Evolutionary conservation across 2,888 invertebrate genomes (phyloP), one percentile per base, ranked within the genome.

Genomic region (Orgyia antiqua): DNA sequence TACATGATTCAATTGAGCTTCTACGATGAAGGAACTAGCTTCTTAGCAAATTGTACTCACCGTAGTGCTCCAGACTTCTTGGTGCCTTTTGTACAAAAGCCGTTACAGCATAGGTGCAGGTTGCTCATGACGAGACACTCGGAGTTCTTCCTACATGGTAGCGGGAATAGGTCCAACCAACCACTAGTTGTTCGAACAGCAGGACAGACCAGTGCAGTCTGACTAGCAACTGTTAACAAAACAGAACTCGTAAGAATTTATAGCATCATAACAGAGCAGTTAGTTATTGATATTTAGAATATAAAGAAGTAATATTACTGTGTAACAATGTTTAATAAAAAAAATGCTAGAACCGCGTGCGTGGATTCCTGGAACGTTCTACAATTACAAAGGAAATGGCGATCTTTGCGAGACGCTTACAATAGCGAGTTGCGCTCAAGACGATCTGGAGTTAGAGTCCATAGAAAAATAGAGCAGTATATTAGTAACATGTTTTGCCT

Each of bases 121-220:
- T 75, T 65, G 28, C 88, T 88, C 71, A 90, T 87, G 13, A 89
- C 72, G 27, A 63, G 56, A 54, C 90, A 90, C 50, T 90, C 89
- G 4, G 74, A 67, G 50, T 80, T 70, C 42, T 79, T 78, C 36
- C 65, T 72, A 64, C 90, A 90, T 0, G 88, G 89, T 32, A 89
- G 62, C n/a, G 88, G 87, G 47, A 89, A 88, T 33, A 88, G 60
- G 39, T 87, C 87, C 38, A 86, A 57, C 86, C 84, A 86, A 21
- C 86, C 86, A 51, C 86, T 84, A 29, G 67, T 82, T 7, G 84
- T 84, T 24, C 84, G 77, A 18, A 84, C 84, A 5, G 78, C 74
- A 1, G 86, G 86, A 32, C 86, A 86, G 28, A 66, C 63, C 10
- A 83, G 46, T 2, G 23, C 23, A 10, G 78, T 68, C 45, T 84